Percentiles rank a stretch among this genome's conserved stretches.
Conservation (phyloP, 92 coral and sea anemone genomes). For the Zoanthus sansibaricus region DNA sequence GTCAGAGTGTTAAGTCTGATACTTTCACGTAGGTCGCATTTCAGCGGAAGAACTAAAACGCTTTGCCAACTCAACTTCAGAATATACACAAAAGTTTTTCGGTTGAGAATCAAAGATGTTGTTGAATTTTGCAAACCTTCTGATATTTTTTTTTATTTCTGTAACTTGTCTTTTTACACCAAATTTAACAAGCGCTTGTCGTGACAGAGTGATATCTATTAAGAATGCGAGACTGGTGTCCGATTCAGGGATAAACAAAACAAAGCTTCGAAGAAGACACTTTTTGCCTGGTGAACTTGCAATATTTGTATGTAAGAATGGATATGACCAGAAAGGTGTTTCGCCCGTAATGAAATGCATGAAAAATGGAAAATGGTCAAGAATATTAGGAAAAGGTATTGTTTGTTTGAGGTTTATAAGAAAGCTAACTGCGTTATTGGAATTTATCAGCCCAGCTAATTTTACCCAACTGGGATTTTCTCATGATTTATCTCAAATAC, state of each 20-base stretch:
- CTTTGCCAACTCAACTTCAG: no score
- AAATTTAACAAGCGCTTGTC: not conserved
- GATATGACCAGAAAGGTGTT: not conserved
- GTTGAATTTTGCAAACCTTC: not conserved
- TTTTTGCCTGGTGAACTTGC: slow-evolving; percentile 12
- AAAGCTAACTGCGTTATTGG: not conserved
- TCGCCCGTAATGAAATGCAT: slow-evolving; percentile 16
- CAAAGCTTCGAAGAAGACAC: not conserved
- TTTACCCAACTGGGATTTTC: no score
- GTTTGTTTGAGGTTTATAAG: not conserved
- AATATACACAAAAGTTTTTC: not conserved
- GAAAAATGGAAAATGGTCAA: slow-evolving; percentile 30
- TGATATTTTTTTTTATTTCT: not conserved
- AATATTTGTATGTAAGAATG: slow-evolving; percentile 24
- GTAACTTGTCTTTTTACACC: not conserved
- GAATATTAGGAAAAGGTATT: slow-evolving; percentile 4
- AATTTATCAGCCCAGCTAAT: no score
- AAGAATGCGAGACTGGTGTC: slow-evolving; percentile 20
- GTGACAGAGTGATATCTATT: not conserved
- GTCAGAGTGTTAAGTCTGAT: slow-evolving; percentile 2
- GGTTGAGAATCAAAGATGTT: not conserved
- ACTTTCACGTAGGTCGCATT: not conserved
- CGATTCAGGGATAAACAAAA: not conserved
- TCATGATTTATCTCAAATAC: no score
- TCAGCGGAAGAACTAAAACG: not conserved